A percentile compares a stretch with the other conserved stretches of the same genome.
phyloP scores from a whole-genome alignment of 2,797 vertebrate genomes.

The Enoplosus armatus region DNA sequence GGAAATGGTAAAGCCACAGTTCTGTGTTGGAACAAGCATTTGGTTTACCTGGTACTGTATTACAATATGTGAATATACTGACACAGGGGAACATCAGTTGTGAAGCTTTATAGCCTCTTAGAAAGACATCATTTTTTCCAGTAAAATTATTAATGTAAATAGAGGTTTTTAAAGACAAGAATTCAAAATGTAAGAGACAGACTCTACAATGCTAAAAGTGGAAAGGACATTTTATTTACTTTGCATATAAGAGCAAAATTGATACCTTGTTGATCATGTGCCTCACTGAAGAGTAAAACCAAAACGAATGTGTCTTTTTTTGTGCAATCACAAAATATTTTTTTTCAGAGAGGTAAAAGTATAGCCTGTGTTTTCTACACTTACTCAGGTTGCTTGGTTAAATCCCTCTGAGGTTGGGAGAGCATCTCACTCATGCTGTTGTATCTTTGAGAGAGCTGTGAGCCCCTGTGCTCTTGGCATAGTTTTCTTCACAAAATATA shows the following conservation, averaged over 20 bases:
- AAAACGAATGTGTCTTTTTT: constrained; percentile 9
- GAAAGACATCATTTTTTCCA: background rate
- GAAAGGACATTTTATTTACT: background rate
- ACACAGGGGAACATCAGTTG: constrained; percentile 4
- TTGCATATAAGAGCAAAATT: background rate
- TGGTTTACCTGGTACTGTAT: background rate
- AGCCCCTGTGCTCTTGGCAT: constrained; percentile 72
- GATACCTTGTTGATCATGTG: constrained; percentile 8
- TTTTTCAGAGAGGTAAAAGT: constrained; percentile 21
- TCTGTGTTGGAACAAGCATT: background rate
- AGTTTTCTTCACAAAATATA: constrained; percentile 77
- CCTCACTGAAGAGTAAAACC: constrained; percentile 1
- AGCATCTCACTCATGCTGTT: constrained; percentile 55
- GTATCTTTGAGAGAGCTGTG: constrained; percentile 59
- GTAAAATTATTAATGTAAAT: constrained; percentile 16
- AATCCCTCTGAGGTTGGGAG: constrained; percentile 61
- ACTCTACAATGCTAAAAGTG: background rate
- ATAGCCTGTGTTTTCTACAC: constrained; percentile 19
- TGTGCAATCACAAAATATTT: constrained; percentile 13
- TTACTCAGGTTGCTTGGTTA: constrained; percentile 43
- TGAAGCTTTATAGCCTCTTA: constrained; percentile 10
- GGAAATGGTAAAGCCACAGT: background rate
- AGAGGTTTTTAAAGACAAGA: background rate
- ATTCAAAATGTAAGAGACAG: background rate
- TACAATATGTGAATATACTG: background rate